phyloP scores from a whole-genome alignment of 1,140 invertebrate genomes.

The Pseudomyrmex pallidus region DNA sequence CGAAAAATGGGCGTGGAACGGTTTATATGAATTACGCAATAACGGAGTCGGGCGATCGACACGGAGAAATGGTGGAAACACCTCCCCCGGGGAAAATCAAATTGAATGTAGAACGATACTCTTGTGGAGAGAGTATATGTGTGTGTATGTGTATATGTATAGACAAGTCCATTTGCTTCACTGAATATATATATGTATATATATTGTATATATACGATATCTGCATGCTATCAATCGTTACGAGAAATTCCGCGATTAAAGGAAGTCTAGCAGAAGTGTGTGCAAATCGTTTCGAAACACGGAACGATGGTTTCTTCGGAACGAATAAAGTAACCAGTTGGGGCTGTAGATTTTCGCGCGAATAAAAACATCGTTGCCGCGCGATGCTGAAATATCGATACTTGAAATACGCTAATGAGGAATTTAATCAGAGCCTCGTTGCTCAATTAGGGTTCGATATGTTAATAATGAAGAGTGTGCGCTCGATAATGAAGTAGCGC shows the following conservation, averaged over 20 bases:
- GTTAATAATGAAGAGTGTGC: background rate
- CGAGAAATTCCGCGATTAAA: background rate
- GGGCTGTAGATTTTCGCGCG: background rate
- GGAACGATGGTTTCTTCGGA: no score
- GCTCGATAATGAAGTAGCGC: slow-evolving; percentile 5
- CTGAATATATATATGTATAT: background rate
- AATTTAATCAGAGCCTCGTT: background rate
- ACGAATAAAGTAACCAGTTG: background rate
- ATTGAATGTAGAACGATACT: no score
- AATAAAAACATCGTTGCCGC: background rate
- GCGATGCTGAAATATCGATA: background rate
- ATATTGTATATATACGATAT: slow-evolving; percentile 6
- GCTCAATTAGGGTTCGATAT: slow-evolving; percentile 9
- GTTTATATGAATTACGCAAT: background rate
- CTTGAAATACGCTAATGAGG: no score
- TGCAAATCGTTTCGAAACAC: background rate
- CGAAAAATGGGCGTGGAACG: slow-evolving; percentile 1
- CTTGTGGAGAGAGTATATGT: no score
- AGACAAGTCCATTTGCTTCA: slow-evolving; percentile 24
- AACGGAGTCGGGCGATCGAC: slow-evolving; percentile 3
- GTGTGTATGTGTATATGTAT: no score
- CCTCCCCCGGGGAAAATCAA: background rate
- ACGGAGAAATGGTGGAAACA: background rate
- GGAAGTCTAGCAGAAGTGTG: background rate
- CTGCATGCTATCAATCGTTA: background rate